phyloP scores from a whole-genome alignment of 2,888 invertebrate species.

The Tinea pellionella region DNA sequence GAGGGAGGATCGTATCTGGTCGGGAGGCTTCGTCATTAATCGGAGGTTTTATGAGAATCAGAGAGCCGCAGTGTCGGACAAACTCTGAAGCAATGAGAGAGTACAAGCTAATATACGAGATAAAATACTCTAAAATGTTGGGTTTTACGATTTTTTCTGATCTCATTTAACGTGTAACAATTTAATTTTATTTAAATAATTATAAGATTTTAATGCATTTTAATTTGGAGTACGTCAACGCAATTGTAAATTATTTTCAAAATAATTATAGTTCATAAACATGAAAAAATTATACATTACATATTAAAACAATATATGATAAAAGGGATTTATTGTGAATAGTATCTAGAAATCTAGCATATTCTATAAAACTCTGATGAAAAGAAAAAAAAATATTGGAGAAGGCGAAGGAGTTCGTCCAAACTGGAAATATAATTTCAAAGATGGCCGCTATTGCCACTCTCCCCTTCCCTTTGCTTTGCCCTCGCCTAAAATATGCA shows the following conservation, averaged over 20 bases:
- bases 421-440: slow-evolving; percentile 68
- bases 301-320: too few species aligned
- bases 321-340: too few species aligned
- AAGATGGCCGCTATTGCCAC: slow-evolving; percentile 55
- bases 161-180: not conserved
- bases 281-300: too few species aligned
- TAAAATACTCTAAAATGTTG: not conserved
- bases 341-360: slow-evolving; percentile 18
- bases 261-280: too few species aligned
- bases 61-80: slow-evolving; percentile 29
- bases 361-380: slow-evolving; percentile 31
- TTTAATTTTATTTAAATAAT: not conserved
- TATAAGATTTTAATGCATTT: too few species aligned
- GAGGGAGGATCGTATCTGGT: slow-evolving; percentile 22
- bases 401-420: slow-evolving; percentile 53
- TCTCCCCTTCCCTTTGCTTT: slow-evolving; percentile 35
- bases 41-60: slow-evolving; percentile 55
- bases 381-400: slow-evolving; percentile 31
- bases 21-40: slow-evolving; percentile 49
- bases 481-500: slow-evolving; percentile 66
- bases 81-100: not conserved
- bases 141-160: too few species aligned
- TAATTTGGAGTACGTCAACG: too few species aligned
- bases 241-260: too few species aligned
- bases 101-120: not conserved